Evolutionary conservation across 2,113 vertebrate genomes (phyloP).

Genomic region (Atlantisia rogersi): DNA sequence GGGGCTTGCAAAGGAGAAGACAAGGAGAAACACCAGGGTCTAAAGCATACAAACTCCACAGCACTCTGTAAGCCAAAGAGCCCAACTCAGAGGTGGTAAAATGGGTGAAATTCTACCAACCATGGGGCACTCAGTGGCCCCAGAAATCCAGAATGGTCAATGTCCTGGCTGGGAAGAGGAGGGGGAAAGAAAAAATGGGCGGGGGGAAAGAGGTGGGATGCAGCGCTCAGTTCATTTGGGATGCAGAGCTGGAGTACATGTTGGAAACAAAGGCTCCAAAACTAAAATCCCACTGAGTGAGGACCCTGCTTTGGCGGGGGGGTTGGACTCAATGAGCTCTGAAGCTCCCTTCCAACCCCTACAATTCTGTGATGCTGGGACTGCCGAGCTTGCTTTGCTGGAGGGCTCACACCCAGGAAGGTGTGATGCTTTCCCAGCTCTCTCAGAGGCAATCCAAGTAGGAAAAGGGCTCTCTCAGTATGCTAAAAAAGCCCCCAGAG

Average conservation of each 20-base stretch:
- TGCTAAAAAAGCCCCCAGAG: neutral
- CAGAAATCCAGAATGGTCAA: neutral
- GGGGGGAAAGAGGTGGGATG: neutral
- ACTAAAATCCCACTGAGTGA: neutral
- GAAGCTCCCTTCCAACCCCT: no score
- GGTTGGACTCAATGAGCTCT: no score
- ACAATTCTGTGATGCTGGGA: rapidly evolving
- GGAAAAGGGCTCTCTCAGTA: neutral
- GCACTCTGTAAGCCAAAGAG: neutral
- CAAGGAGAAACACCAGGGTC: neutral
- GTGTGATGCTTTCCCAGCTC: neutral
- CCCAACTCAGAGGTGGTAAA: neutral
- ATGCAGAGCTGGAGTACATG: neutral
- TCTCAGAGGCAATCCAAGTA: neutral
- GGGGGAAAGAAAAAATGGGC: no score
- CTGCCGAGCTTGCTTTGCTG: neutral
- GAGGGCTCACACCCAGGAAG: neutral
- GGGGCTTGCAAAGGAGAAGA: neutral
- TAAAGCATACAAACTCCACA: neutral
- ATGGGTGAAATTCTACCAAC: neutral
- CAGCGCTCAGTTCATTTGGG: rapidly evolving
- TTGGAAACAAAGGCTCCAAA: neutral
- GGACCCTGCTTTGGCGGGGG: no score
- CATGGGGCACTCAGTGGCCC: neutral
- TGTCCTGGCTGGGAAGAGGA: neutral